Conservation (phyloP, 2,888 invertebrate genomes). For the Caenorhabditis zanzibari region DNA sequence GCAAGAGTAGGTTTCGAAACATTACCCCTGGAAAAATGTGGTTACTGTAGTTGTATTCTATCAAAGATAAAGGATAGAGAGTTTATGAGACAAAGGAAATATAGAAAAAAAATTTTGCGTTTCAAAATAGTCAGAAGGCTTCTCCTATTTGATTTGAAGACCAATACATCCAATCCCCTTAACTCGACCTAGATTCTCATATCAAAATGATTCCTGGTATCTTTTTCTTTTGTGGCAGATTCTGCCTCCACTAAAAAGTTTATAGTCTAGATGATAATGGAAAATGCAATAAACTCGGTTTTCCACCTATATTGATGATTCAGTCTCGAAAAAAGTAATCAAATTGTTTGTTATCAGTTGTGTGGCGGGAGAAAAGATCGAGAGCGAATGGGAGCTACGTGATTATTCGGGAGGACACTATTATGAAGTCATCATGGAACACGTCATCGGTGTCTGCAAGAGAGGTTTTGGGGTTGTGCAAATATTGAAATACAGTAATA, state of each 20-base stretch:
- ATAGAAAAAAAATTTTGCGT: no score
- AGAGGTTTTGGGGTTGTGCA: no score
- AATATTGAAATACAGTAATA: no score
- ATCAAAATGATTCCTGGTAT: not conserved
- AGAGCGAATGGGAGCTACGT: slow-evolving; percentile 9
- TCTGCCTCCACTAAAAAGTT: not conserved
- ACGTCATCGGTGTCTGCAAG: no score
- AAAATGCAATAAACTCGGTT: slow-evolving; percentile 16
- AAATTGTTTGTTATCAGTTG: slow-evolving; percentile 3
- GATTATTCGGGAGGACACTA: not conserved
- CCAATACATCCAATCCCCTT: no score
- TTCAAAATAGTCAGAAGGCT: no score
- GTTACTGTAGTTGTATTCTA: no score
- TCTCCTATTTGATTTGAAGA: no score
- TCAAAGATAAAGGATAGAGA: no score
- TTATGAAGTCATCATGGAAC: no score
- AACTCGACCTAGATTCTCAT: no score
- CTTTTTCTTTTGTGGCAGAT: not conserved
- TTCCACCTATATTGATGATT: slow-evolving; percentile 17
- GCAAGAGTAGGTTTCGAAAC: slow-evolving; percentile 46
- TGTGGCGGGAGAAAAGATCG: slow-evolving; percentile 4
- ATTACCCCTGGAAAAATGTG: slow-evolving; percentile 20
- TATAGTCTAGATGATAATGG: slow-evolving; percentile 26
- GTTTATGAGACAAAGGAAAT: no score
- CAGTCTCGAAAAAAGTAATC: not conserved